phyloP scores from a whole-genome alignment of 2,113 vertebrate genomes.

The Junco hyemalis region DNA sequence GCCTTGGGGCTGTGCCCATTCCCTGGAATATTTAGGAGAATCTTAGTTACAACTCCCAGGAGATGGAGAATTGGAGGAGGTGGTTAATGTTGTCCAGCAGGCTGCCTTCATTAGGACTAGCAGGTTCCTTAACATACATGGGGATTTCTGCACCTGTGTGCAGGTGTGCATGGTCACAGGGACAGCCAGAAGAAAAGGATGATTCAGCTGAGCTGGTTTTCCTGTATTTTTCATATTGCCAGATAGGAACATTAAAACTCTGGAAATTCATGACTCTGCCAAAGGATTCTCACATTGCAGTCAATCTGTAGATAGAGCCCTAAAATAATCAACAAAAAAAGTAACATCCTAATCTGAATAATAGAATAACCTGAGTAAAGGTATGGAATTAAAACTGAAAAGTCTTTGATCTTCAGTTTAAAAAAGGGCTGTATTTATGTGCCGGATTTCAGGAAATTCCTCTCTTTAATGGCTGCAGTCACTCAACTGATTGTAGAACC shows the following conservation, averaged over 20 bases:
- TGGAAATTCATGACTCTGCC: neutral
- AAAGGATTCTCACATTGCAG: neutral
- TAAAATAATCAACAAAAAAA: neutral
- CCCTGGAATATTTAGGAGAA: neutral
- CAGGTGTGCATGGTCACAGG: neutral
- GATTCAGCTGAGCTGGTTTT: neutral
- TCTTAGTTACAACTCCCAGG: neutral
- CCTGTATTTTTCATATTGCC: neutral
- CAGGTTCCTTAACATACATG: neutral
- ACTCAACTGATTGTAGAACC: fast-evolving
- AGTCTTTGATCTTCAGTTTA: neutral
- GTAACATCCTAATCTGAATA: neutral
- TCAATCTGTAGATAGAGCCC: neutral
- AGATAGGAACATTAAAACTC: neutral
- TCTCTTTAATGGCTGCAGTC: neutral
- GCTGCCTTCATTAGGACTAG: neutral
- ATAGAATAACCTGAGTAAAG: neutral
- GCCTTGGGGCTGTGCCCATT: fast-evolving
- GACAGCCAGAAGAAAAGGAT: neutral
- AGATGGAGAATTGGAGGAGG: neutral
- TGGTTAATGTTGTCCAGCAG: neutral
- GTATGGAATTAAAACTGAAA: neutral
- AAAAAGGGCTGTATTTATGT: neutral
- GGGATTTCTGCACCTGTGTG: neutral
- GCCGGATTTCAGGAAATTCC: neutral